Evolutionary conservation across 2,113 vertebrate species (phyloP).

Genomic region (Ranitomeya imitator): DNA sequence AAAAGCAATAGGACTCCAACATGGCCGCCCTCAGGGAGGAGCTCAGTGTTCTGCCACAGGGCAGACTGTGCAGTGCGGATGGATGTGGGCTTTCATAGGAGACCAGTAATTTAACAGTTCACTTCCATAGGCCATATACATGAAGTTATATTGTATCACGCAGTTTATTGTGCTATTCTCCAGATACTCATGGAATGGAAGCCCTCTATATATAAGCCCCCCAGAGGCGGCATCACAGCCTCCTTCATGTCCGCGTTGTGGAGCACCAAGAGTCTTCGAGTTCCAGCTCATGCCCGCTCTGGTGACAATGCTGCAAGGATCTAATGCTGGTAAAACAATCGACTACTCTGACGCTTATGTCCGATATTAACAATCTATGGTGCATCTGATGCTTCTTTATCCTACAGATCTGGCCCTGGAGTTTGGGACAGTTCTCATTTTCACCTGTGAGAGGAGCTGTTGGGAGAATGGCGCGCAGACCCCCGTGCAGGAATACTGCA

Average conservation of each 20-base stretch:
- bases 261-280: slow-evolving; percentile 76
- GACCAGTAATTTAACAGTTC: too few species aligned
- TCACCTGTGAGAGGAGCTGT: slow-evolving; percentile 83
- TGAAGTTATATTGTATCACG: neutral
- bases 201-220: slow-evolving; percentile 75
- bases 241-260: slow-evolving; percentile 73
- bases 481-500: slow-evolving; percentile 77
- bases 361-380: neutral
- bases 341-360: neutral
- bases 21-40: too few species aligned
- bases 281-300: slow-evolving; percentile 86
- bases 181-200: slow-evolving; percentile 81
- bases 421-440: slow-evolving; percentile 81
- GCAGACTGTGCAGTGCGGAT: too few species aligned
- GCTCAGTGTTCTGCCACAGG: too few species aligned
- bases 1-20: too few species aligned
- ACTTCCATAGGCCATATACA: too few species aligned
- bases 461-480: slow-evolving; percentile 71
- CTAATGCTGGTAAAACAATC: slow-evolving; percentile 61
- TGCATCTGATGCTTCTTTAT: slow-evolving; percentile 34
- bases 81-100: too few species aligned
- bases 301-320: slow-evolving; percentile 75
- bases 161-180: neutral
- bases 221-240: slow-evolving; percentile 56
- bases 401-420: slow-evolving; percentile 75